Conservation (phyloP, 2,888 invertebrate genomes). For the Atrina japonica region DNA sequence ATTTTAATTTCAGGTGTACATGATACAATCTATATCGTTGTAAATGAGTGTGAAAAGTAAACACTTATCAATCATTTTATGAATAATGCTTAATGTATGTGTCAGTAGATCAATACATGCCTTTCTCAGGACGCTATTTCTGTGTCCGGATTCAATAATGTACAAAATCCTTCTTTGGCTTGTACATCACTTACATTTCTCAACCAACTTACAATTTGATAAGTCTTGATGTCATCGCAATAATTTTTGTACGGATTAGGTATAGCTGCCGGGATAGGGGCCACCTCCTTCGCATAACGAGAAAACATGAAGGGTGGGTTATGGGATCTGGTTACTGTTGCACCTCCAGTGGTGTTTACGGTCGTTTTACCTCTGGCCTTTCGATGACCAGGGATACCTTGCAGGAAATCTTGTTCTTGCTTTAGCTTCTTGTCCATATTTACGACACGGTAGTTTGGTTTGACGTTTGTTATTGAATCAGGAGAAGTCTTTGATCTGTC, state of each 20-base stretch:
- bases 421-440: neutral
- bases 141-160: slow-evolving; percentile 2
- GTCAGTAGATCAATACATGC: too few species aligned
- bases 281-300: slow-evolving; percentile 8
- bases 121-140: too few species aligned
- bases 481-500: neutral
- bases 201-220: slow-evolving; percentile 31
- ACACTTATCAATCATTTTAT: too few species aligned
- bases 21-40: too few species aligned
- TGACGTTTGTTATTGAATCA: neutral
- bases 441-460: slow-evolving; percentile 12
- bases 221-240: slow-evolving; percentile 39
- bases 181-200: slow-evolving; percentile 27
- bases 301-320: slow-evolving; percentile 34
- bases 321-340: slow-evolving; percentile 29
- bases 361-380: neutral
- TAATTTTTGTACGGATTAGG: slow-evolving; percentile 24
- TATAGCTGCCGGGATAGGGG: neutral
- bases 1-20: too few species aligned
- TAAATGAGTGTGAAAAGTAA: too few species aligned
- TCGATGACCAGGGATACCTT: neutral
- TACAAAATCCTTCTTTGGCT: slow-evolving; percentile 37
- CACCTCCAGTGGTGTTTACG: slow-evolving; percentile 19
- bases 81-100: too few species aligned
- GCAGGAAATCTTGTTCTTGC: neutral